Evolutionary conservation across 1,140 invertebrate species (phyloP), one percentile per base, ranked within the genome.

Genomic region (Tigriopus japonicus): DNA sequence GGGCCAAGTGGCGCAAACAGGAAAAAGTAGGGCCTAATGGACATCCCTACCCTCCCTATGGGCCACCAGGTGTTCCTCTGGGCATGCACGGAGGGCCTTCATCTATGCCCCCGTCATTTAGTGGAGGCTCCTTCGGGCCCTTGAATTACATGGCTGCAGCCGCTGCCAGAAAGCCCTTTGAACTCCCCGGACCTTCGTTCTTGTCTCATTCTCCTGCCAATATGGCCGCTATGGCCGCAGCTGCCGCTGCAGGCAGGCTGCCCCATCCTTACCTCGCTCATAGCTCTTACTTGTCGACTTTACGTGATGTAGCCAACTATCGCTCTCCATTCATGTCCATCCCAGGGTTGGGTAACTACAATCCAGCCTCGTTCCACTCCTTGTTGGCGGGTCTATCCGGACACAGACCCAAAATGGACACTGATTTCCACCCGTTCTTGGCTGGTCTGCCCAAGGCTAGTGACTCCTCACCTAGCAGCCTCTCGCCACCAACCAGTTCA

Each of bases 1-100:
- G 89, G 42, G 88, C 88, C 0, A 94, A 92, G 71, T 90, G 91
- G 68, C 77, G 91, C 19, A 94, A 94, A 73, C 89, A 94, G 69
- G 90, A 95, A 72, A 77, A 66, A 59, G 87, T 91, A 71, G 87
- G 66, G n/a, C 66, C 66, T 0, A 64, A 63, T n/a, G 62, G 62
- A 6, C 66, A 67, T 42, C 66, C 65, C 9, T 65, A 65, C 59
- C 23, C 35, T 21, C 49, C 62, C 13, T 63, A 63, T 41, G 53
- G 43, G 7, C 42, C 52, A n/a, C 62, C 62, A 12, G 19, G 58
- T 6, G 52, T 24, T 17, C 41, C 40, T 1, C 14, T 23, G 28
- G 23, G 15, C 6, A 40, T 24, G 17, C 60, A 40, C 1, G 13
- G 62, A 17, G 62, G 59, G 6, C 62, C 41, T 23, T 17, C 62